Evolutionary conservation across 1,140 invertebrate genomes (phyloP).

Genomic region (Plodia interpunctella): DNA sequence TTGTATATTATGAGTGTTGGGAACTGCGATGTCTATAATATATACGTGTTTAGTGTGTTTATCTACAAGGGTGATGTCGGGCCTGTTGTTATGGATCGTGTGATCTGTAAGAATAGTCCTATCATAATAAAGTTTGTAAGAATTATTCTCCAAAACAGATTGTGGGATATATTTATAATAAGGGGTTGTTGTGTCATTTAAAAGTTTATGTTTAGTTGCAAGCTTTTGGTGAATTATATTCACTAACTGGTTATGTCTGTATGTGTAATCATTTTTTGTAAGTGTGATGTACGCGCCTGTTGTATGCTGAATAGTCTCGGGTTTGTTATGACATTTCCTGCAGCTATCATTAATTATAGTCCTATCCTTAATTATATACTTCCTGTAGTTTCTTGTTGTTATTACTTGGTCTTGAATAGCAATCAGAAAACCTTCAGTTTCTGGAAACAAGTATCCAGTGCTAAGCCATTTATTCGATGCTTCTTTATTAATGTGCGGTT

Average conservation of each 20-base stretch:
- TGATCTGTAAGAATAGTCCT: no score
- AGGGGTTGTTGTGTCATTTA: background rate
- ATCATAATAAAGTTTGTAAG: slow-evolving; percentile 14
- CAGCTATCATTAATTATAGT: slow-evolving; percentile 3
- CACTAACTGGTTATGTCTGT: slow-evolving; percentile 9
- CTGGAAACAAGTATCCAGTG: slow-evolving; percentile 24
- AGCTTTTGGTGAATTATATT: slow-evolving; percentile 13
- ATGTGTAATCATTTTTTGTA: slow-evolving; percentile 13
- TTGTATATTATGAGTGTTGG: no score
- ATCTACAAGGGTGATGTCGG: no score
- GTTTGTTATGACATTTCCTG: background rate
- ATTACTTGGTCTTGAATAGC: slow-evolving; percentile 37
- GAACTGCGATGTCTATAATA: no score
- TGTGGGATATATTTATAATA: slow-evolving; percentile 12
- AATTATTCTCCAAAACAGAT: background rate
- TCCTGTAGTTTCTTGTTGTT: slow-evolving; percentile 22
- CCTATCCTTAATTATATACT: slow-evolving; percentile 5
- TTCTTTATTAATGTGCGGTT: slow-evolving; percentile 17
- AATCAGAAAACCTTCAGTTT: slow-evolving; percentile 36
- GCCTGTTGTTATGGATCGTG: no score
- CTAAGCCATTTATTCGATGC: slow-evolving; percentile 25
- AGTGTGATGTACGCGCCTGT: slow-evolving; percentile 9
- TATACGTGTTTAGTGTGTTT: no score
- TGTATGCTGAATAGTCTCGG: slow-evolving; percentile 13
- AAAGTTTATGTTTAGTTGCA: slow-evolving; percentile 5